Percentiles rank a stretch among this genome's conserved stretches.
Evolutionary conservation across 2,113 vertebrate species (phyloP).

Genomic region (Lepidothrix coronata): DNA sequence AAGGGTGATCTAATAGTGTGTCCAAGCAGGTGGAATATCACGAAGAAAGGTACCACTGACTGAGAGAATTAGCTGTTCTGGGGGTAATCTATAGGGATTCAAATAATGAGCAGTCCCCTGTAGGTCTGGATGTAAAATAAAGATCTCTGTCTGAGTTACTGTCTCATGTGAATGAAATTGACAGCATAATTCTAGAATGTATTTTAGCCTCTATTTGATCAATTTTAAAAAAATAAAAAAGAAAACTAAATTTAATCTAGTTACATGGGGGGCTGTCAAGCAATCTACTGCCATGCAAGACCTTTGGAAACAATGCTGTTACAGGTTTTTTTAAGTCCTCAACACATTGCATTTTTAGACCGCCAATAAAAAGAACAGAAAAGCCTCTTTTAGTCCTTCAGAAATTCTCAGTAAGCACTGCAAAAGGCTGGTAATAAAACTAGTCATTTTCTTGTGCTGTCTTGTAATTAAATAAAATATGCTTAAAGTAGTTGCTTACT

Average conservation of each 20-base stretch:
- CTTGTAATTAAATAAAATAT: constrained; percentile 3
- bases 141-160: background rate
- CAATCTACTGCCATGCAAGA: background rate
- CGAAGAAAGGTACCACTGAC: too few species aligned
- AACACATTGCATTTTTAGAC: background rate
- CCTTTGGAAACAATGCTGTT: background rate
- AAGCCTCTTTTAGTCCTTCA: background rate
- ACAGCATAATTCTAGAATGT: background rate
- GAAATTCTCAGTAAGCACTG: background rate
- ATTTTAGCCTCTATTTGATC: background rate
- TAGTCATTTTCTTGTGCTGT: background rate
- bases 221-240: constrained; percentile 11
- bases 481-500: background rate
- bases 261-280: background rate
- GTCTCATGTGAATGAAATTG: background rate
- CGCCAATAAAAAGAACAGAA: background rate
- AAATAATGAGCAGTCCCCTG: too few species aligned
- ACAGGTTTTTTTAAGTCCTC: background rate
- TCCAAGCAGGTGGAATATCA: too few species aligned
- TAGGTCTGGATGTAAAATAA: background rate
- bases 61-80: too few species aligned
- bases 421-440: background rate
- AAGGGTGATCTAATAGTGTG: too few species aligned
- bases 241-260: background rate
- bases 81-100: too few species aligned